phyloP scores from a whole-genome alignment of 1,140 invertebrate species.

The Hyphantria cunea region DNA sequence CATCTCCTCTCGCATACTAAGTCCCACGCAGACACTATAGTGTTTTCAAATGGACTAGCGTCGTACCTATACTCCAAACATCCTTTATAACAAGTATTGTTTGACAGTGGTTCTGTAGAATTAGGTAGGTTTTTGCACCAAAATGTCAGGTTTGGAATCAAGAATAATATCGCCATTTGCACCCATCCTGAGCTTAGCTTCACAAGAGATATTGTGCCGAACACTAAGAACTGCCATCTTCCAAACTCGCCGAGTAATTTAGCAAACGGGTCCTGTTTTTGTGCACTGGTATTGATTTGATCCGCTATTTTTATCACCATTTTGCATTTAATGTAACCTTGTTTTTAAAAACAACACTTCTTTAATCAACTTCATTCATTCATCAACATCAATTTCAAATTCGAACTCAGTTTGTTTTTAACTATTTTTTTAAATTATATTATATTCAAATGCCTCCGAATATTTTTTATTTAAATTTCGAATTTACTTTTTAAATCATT shows the following conservation, averaged over 20 bases:
- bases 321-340: slow-evolving; percentile 18
- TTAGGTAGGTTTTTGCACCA: slow-evolving; percentile 51
- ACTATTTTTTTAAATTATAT: too few relatives aligned
- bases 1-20: slow-evolving; percentile 76
- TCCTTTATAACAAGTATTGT: slow-evolving; percentile 57
- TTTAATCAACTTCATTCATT: neutral
- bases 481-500: too few relatives aligned
- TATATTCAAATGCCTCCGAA: too few relatives aligned
- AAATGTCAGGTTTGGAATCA: slow-evolving; percentile 53
- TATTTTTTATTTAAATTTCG: too few relatives aligned
- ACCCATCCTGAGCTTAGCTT: slow-evolving; percentile 83
- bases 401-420: too few relatives aligned
- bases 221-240: slow-evolving; percentile 82
- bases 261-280: slow-evolving; percentile 58
- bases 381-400: neutral
- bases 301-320: slow-evolving; percentile 51
- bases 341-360: too few relatives aligned
- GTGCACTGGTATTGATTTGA: slow-evolving; percentile 26
- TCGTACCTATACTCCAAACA: slow-evolving; percentile 70
- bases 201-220: slow-evolving; percentile 76
- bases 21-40: slow-evolving; percentile 81
- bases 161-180: slow-evolving; percentile 80
- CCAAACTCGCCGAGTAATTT: slow-evolving; percentile 81
- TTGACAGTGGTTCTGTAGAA: slow-evolving; percentile 35
- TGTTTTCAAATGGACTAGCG: slow-evolving; percentile 68